Evolutionary conservation across 92 coral and sea anemone species (phyloP).

Genomic region (Blastomussa wellsi): DNA sequence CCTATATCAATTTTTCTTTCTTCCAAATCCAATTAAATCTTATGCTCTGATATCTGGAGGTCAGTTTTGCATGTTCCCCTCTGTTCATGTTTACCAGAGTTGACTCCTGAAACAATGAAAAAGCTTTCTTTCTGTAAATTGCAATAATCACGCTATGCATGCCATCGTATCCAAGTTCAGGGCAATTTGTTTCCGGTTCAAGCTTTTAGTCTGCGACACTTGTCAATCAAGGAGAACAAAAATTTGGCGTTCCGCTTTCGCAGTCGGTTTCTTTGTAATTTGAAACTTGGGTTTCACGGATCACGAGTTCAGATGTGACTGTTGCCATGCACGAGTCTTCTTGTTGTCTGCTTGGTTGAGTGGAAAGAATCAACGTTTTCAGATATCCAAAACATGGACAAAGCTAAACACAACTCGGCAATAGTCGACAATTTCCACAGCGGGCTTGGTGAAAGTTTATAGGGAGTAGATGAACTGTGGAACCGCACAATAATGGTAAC

Average conservation of each 20-base stretch:
- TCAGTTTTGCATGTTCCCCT: too few relatives aligned
- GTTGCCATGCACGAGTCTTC: constrained; percentile 25
- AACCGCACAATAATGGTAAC: constrained; percentile 19
- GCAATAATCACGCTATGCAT: background rate
- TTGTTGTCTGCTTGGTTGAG: constrained; percentile 25
- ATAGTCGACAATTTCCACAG: background rate
- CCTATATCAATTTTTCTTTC: background rate
- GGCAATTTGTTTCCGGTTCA: background rate
- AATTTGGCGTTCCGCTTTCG: background rate
- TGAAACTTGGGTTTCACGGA: constrained; percentile 14
- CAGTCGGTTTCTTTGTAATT: constrained; percentile 17
- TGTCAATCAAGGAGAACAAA: constrained; percentile 19
- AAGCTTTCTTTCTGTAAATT: background rate
- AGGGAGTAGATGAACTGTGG: background rate
- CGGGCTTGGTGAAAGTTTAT: background rate
- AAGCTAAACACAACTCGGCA: background rate
- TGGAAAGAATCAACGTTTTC: background rate
- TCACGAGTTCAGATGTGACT: constrained; percentile 10
- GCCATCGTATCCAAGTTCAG: constrained; percentile 25
- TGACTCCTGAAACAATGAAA: background rate
- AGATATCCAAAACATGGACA: background rate
- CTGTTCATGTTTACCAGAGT: too few relatives aligned
- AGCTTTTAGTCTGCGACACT: background rate
- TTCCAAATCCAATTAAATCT: background rate
- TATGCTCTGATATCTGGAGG: too few relatives aligned